phyloP scores from a whole-genome alignment of 2,888 invertebrate genomes.

The Agonopterix heracliana region DNA sequence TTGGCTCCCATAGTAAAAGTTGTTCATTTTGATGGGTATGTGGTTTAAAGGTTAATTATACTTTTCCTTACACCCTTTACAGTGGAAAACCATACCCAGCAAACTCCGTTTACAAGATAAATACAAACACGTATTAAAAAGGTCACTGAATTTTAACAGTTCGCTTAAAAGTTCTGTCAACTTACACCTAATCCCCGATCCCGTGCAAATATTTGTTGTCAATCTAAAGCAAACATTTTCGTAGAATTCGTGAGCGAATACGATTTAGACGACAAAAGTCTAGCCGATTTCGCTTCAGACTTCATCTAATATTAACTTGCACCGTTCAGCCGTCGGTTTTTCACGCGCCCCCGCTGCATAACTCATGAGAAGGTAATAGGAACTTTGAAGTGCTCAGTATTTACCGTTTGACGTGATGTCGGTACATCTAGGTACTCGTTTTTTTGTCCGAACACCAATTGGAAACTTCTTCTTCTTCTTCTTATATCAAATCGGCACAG shows the following conservation, averaged over 20 bases:
- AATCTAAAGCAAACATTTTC: slow-evolving; percentile 50
- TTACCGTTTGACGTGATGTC: slow-evolving; percentile 41
- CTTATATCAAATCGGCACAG: too few species aligned
- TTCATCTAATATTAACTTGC: slow-evolving; percentile 67
- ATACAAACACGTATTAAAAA: too few species aligned
- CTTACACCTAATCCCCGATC: slow-evolving; percentile 8
- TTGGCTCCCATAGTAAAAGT: too few species aligned
- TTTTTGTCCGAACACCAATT: too few species aligned
- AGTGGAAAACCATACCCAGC: too few species aligned
- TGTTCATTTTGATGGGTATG: too few species aligned
- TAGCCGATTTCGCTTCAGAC: slow-evolving; percentile 48
- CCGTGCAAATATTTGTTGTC: slow-evolving; percentile 46
- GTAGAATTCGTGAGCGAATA: slow-evolving; percentile 52
- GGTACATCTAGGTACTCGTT: too few species aligned
- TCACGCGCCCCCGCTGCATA: slow-evolving; percentile 64
- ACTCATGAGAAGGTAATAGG: slow-evolving; percentile 68
- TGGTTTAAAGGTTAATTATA: too few species aligned
- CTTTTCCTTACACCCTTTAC: too few species aligned
- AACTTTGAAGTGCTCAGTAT: slow-evolving; percentile 51
- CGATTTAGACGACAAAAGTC: slow-evolving; percentile 53
- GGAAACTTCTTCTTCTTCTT: too few species aligned
- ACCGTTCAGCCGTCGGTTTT: slow-evolving; percentile 54
- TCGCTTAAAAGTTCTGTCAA: background rate
- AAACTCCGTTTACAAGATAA: too few species aligned
- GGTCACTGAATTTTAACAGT: background rate